These are phyloP conservation scores for Ancistrus triradiatus DNA, from an alignment of 2,113 vertebrate genomes.

Conservation along the genomic window DNA sequence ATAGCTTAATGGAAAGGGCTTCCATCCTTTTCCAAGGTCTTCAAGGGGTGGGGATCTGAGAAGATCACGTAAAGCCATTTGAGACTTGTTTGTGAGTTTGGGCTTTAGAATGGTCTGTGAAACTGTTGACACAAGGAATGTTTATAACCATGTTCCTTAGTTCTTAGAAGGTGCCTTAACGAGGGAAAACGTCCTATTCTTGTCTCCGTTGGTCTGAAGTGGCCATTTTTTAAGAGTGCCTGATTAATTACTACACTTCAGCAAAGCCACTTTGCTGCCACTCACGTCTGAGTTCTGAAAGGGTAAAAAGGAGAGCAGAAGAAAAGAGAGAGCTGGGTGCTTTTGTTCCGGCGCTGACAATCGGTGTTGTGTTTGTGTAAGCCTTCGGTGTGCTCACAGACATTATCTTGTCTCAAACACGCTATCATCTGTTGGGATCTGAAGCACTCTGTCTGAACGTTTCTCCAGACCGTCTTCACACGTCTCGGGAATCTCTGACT, in stretches of 20 bases:
- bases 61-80: too few relatives aligned
- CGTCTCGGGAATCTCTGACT: slow-evolving; percentile 36
- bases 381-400: slow-evolving; percentile 32
- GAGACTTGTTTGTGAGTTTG: too few relatives aligned
- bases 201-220: too few relatives aligned
- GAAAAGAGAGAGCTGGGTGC: background rate
- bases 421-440: slow-evolving; percentile 50
- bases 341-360: background rate
- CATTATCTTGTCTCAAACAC: slow-evolving; percentile 44
- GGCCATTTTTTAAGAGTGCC: background rate
- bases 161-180: too few relatives aligned
- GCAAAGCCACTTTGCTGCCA: background rate
- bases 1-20: background rate
- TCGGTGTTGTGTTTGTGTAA: slow-evolving; percentile 38
- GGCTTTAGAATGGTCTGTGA: too few relatives aligned
- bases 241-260: background rate
- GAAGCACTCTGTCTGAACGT: slow-evolving; percentile 40
- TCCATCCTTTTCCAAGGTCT: background rate
- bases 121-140: too few relatives aligned
- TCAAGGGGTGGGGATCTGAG: too few relatives aligned
- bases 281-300: too few relatives aligned
- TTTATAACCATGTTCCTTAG: too few relatives aligned
- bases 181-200: too few relatives aligned
- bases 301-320: background rate
- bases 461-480: too few relatives aligned